Evolutionary conservation across 2,797 vertebrate species (phyloP), one percentile per base, ranked within the genome.

Genomic region (Monodelphis domestica): DNA sequence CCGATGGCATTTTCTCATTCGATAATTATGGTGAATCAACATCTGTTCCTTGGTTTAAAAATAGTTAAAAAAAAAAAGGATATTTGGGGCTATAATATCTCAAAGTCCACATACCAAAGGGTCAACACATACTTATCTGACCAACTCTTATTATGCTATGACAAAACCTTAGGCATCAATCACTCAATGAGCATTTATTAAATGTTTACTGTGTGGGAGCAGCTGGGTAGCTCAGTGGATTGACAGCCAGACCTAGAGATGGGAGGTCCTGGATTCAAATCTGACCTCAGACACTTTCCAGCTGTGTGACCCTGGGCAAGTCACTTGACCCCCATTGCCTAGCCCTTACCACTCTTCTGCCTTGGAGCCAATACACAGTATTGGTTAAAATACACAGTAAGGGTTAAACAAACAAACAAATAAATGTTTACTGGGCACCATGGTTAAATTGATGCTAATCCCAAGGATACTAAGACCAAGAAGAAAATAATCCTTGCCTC

Each of bases 1-100:
- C 50, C 3, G 53, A 96, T 2, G 93, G 54, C 92, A 63, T 95
- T 97, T 97, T 97, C 97, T 97, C 89, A 89, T 53, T 90, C 88
- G 97, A 91, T 94, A 88, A 87, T 1, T 14, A 50, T 87, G 87
- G 92, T 38, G 50, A 54, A 57, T 55, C 29, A 96, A 95, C 94
- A 94, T 70, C 14, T 54, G 15, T 89, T 53, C 9, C 89, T 89
- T 78, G 38, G 92, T 96, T 94, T 88, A 91, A 53, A 95, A 94
- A 94, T 5, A 95, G 84, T 95, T 63, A 89, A 38, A 5, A 5
- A 63, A 90, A 0, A 5, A 63, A 90, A 95, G 95, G 94, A 94
- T 94, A 95, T 94, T 95, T 95, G 91, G 91, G 88, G 93, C 92
- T 92, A 96, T 88, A 88, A 91, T 90, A 38, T 91, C 94, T 90